Evolutionary conservation across 2,113 vertebrate genomes (phyloP).

Genomic region (Myrmecophaga tridactyla): DNA sequence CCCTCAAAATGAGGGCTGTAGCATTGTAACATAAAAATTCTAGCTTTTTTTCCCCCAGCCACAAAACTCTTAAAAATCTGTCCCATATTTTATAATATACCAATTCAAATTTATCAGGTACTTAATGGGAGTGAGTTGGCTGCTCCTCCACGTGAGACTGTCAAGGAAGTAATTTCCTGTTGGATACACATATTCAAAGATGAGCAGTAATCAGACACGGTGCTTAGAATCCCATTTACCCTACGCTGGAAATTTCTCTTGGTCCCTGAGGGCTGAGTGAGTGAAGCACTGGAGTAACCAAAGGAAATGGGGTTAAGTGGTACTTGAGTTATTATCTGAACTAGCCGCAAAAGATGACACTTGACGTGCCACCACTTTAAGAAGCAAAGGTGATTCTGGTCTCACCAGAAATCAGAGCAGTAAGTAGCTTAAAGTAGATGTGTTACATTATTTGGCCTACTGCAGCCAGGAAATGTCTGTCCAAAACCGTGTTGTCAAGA

Average conservation of each 20-base stretch:
- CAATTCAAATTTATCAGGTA: slow-evolving; percentile 25
- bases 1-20: neutral
- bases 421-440: neutral
- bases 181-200: neutral
- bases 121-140: neutral
- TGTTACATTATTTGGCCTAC: neutral
- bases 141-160: neutral
- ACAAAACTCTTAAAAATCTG: neutral
- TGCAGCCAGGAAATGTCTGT: slow-evolving; percentile 1
- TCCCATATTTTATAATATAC: neutral
- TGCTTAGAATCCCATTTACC: slow-evolving; percentile 35
- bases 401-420: neutral
- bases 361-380: neutral
- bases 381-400: neutral
- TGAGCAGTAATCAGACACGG: neutral
- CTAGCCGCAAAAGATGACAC: neutral
- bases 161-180: slow-evolving; percentile 36
- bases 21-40: neutral
- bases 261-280: neutral
- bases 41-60: neutral
- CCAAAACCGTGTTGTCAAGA: neutral
- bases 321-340: slow-evolving; percentile 37
- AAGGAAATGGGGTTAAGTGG: slow-evolving; percentile 54
- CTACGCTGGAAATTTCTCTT: neutral
- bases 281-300: neutral